Base-by-base conservation (phyloP, 2,888 invertebrate genomes). In the Drosophila greeni region DNA sequence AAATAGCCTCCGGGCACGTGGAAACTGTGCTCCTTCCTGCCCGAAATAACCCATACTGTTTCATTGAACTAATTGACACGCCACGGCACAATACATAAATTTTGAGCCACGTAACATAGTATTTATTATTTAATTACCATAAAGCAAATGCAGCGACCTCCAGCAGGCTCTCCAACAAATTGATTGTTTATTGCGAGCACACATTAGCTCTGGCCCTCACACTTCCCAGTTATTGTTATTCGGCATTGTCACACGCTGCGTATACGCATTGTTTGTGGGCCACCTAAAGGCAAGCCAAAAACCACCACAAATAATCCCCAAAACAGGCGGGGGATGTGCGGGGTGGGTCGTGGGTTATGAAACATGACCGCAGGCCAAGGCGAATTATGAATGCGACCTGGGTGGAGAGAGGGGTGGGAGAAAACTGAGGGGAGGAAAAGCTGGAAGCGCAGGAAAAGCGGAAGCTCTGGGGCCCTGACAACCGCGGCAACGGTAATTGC, bases 81-180 rank as follows among this genome's bases (percentile, higher is more conserved):
- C 60, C 66, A 56, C 57, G 66, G 72, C 58, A 66, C 20, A 58
- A 47, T 54, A 49, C 72, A 76, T 66, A 77, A 76, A 77, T 71
- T 71, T 72, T 51, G 47, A 43, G 42, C 34, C 59, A 9, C 26
- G 31, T 43, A 59, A 55, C 47, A 43, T 49, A 69, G 69, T 78
- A 77, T 79, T 77, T 80, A 80, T 76, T 78, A 79, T 80, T 79
- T 80, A 76, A 80, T 80, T 79, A 80, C 57, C 80, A 78, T 77
- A 76, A 78, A 56, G 49, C 31, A 47, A 54, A 48, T 34, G 60
- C 51, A 57, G 52, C 60, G 59, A 76, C 68, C 62, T 65, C 55
- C 72, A 70, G 67, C 64, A 58, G 58, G 42, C 65, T 42, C 66
- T 49, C 70, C 45, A 76, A 70, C 76, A 80, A 80, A 78, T 78